Evolutionary conservation across 2,888 invertebrate species (phyloP).

Genomic region (Protodeltote pygarga): DNA sequence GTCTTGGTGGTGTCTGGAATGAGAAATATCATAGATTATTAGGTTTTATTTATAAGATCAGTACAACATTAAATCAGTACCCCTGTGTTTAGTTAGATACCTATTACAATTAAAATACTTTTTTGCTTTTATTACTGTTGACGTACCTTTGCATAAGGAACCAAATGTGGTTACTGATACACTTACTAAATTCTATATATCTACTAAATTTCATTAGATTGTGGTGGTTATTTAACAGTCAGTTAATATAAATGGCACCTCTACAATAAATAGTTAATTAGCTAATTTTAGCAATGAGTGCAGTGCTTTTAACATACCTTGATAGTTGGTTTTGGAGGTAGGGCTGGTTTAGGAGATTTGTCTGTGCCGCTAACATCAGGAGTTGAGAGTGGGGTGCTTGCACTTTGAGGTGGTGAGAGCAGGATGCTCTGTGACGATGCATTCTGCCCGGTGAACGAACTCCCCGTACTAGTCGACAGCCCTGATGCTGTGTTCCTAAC

Average conservation of each 20-base stretch:
- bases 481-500: slow-evolving; percentile 84
- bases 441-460: slow-evolving; percentile 75
- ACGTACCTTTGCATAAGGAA: too few relatives aligned
- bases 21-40: too few relatives aligned
- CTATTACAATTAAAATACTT: slow-evolving; percentile 2
- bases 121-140: too few relatives aligned
- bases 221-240: background rate
- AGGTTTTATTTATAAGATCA: too few relatives aligned
- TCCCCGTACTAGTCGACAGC: slow-evolving; percentile 79
- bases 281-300: background rate
- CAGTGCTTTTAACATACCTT: slow-evolving; percentile 71
- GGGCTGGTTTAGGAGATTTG: slow-evolving; percentile 90
- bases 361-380: slow-evolving; percentile 84
- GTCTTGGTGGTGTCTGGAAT: slow-evolving; percentile 84
- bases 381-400: slow-evolving; percentile 87
- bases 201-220: too few relatives aligned
- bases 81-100: background rate
- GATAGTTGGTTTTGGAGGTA: slow-evolving; percentile 94
- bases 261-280: background rate
- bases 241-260: background rate
- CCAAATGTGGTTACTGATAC: too few relatives aligned
- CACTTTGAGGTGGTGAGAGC: slow-evolving; percentile 88
- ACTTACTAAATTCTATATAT: too few relatives aligned
- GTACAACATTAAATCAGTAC: too few relatives aligned
- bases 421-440: slow-evolving; percentile 78